phyloP scores from a whole-genome alignment of 2,113 vertebrate genomes.

The Trochalopteron elliotii region DNA sequence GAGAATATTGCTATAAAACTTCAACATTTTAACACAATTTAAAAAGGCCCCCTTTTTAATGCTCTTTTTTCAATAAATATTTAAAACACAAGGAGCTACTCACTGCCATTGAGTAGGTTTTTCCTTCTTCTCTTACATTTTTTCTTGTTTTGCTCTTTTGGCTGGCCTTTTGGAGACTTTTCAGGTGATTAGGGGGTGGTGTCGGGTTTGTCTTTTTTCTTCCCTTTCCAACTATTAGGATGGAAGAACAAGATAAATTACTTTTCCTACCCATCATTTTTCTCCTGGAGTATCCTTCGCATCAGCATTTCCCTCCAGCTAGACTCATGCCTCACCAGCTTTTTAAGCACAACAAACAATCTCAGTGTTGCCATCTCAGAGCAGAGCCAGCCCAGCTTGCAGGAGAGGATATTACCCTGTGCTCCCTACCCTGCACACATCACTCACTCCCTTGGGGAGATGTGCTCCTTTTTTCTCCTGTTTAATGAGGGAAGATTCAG shows the following conservation, averaged over 20 bases:
- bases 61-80: neutral
- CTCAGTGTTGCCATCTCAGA: neutral
- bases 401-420: neutral
- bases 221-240: neutral
- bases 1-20: neutral
- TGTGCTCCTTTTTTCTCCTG: neutral
- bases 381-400: neutral
- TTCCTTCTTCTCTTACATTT: neutral
- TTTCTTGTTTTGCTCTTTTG: neutral
- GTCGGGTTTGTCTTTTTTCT: neutral
- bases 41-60: neutral
- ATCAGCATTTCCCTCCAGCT: conserved; percentile 38
- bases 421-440: neutral
- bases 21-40: neutral
- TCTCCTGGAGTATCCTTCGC: neutral
- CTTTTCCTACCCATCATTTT: conserved; percentile 26
- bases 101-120: neutral
- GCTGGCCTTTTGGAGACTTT: neutral
- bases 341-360: conserved; percentile 35
- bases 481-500: neutral
- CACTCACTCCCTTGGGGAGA: neutral
- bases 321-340: neutral
- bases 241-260: conserved; percentile 45
- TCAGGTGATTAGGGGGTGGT: neutral
- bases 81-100: neutral